A percentile compares a stretch with the other conserved stretches of the same genome.
Conservation (phyloP, 2,888 invertebrate genomes). For the Aleiodes leptofemur region DNA sequence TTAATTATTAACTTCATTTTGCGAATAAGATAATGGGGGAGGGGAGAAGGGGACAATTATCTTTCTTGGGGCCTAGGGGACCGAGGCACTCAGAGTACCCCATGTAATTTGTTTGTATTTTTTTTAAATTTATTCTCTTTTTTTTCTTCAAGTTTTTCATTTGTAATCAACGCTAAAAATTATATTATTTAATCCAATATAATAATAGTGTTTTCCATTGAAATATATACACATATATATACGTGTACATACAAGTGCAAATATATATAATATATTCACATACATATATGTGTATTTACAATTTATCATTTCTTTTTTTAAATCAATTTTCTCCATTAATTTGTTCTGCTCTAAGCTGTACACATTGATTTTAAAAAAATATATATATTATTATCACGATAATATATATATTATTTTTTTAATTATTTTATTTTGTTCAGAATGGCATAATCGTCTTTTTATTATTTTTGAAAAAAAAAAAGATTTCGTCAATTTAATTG, state of each 20-base stretch:
- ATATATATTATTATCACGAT: constrained; percentile 12
- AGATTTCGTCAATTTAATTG: constrained; percentile 20
- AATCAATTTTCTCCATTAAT: constrained; percentile 19
- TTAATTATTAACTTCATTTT: background rate
- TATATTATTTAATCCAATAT: constrained; percentile 28
- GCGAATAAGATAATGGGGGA: constrained; percentile 12
- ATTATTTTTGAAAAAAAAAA: constrained; percentile 24
- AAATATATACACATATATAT: constrained; percentile 24
- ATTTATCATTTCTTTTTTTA: constrained; percentile 39
- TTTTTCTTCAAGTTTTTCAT: constrained; percentile 9
- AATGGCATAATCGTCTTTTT: constrained; percentile 25
- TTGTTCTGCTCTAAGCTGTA: constrained; percentile 17
- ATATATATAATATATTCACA: constrained; percentile 46
- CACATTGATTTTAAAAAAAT: constrained; percentile 1
- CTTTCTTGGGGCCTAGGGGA: constrained; percentile 49
- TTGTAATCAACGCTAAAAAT: constrained; percentile 14
- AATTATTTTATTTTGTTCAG: constrained; percentile 31
- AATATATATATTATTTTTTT: constrained; percentile 26
- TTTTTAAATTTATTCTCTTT: background rate
- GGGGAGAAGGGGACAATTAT: constrained; percentile 45
- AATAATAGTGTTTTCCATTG: constrained; percentile 11
- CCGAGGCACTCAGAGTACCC: constrained; percentile 48
- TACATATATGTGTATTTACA: constrained; percentile 51
- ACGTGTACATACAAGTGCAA: constrained; percentile 23
- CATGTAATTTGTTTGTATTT: background rate